A percentile compares a stretch with the other conserved stretches of the same genome.
These are phyloP conservation scores for Argyra leucocephala DNA, from an alignment of 2,888 invertebrate genomes.

Conservation along the genomic window DNA sequence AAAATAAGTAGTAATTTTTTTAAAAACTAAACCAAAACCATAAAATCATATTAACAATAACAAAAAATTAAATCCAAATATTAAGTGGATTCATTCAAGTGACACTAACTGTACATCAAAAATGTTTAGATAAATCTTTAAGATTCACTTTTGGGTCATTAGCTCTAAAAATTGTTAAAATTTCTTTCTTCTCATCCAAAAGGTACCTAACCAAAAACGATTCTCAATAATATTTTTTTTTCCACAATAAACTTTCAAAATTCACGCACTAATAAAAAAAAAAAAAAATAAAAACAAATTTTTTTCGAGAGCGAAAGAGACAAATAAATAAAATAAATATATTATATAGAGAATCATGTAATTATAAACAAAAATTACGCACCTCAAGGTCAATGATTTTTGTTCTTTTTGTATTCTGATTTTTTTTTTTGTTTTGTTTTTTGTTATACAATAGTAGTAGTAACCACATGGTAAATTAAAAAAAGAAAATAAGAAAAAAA, in stretches of 20 bases:
- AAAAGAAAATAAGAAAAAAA: not conserved
- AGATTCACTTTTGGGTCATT: not conserved
- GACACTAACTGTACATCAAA: no score
- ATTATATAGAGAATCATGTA: not conserved
- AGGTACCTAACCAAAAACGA: no score
- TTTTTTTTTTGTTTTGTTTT: not conserved
- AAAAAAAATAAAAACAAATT: no score
- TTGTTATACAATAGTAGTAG: not conserved
- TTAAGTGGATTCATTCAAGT: no score
- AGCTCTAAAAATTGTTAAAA: not conserved
- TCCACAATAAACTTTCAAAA: not conserved
- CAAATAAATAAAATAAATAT: not conserved
- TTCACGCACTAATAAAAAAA: not conserved
- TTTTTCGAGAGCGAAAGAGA: no score
- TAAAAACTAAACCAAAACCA: no score
- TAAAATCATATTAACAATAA: no score
- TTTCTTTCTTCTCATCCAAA: no score
- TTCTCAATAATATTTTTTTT: no score
- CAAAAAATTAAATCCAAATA: no score
- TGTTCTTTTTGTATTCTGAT: not conserved
- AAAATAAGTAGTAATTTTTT: no score
- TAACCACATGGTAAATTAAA: not conserved
- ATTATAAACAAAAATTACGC: not conserved
- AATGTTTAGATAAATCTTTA: no score
- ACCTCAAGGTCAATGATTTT: conserved; percentile 4